Base-by-base conservation (phyloP, 2,888 invertebrate species). In the Caenorhabditis sinica region DNA sequence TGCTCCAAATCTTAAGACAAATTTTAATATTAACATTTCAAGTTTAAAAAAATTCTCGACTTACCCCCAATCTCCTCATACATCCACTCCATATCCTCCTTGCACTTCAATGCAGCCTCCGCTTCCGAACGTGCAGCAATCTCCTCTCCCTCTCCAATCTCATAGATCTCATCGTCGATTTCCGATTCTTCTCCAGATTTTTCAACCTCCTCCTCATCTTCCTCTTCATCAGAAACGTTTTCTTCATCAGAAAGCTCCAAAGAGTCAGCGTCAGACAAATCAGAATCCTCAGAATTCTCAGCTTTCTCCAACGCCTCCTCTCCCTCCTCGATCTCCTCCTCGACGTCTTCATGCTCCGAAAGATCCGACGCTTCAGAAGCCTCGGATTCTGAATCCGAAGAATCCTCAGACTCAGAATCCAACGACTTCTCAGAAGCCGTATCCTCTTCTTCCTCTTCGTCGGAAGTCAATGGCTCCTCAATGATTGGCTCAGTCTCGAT, bases 401-500 rank as follows among this genome's bases (percentile, higher is more conserved):
- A 75, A 66, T 75, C 58, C 25, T 36, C 36, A 13, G 74, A 75
- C 2, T 73, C 72, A 11, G 60, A 72, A 45, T 60, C 60, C 49
- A 43, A 25, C 43, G 76, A 76, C 28, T 79, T 40, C 56, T 79
- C 79, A 1, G 79, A 79, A n/a, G 79, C 79, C 20, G 79, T 79
- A 11, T 68, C 77, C 15, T 73, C 73, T 53, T n/a, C 51, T 53
- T 53, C 51, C 51, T 56, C 56, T 4, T 79, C 79, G 25, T 72
- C 72, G 8, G 77, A 69, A 33, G 63, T 79, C 15, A 53, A 56
- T 28, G 72, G 71, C 65, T 79, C 79, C 20, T 79, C 79, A n/a
- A 79, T 36, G 5, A 79, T 79, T 23, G 79, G 79, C 79, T 77
- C 76, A 0, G 23, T 51, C 25, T 75, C 56, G 51, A 51, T 61